Percentiles rank a stretch among this genome's conserved stretches.
Conservation (phyloP, 2,113 vertebrate species). For the Loxodonta africana region DNA sequence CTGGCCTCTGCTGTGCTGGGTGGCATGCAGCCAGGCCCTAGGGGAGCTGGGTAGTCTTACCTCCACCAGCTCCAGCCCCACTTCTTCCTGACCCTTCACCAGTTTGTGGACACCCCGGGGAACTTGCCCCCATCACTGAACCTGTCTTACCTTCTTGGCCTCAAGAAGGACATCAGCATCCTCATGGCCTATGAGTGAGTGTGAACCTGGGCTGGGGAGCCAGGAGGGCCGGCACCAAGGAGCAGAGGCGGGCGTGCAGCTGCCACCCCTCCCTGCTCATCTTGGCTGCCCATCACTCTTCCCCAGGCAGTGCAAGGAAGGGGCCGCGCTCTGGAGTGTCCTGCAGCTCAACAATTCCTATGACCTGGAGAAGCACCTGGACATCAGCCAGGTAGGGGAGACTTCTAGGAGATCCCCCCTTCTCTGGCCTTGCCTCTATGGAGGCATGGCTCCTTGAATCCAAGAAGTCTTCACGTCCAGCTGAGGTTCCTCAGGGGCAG, state of each 20-base stretch:
- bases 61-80: no score
- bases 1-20: background rate
- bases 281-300: background rate
- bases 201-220: no score
- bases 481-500: background rate
- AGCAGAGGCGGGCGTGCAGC: rapidly evolving
- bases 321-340: constrained; percentile 87
- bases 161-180: constrained; percentile 86
- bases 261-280: background rate
- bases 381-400: constrained; percentile 83
- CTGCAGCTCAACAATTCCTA: constrained; percentile 85
- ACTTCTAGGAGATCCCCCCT: no score
- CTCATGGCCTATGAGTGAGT: constrained; percentile 86
- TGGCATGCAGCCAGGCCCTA: background rate
- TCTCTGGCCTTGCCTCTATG: background rate
- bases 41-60: background rate
- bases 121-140: constrained; percentile 88
- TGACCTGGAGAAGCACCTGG: constrained; percentile 85
- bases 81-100: background rate
- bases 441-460: background rate
- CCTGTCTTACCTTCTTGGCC: constrained; percentile 84
- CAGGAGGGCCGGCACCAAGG: background rate
- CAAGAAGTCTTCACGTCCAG: background rate
- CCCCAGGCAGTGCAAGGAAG: constrained; percentile 87
- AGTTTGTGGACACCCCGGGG: constrained; percentile 89